Evolutionary conservation across 2,113 vertebrate genomes (phyloP).

Genomic region (Hippocampus zosterae): DNA sequence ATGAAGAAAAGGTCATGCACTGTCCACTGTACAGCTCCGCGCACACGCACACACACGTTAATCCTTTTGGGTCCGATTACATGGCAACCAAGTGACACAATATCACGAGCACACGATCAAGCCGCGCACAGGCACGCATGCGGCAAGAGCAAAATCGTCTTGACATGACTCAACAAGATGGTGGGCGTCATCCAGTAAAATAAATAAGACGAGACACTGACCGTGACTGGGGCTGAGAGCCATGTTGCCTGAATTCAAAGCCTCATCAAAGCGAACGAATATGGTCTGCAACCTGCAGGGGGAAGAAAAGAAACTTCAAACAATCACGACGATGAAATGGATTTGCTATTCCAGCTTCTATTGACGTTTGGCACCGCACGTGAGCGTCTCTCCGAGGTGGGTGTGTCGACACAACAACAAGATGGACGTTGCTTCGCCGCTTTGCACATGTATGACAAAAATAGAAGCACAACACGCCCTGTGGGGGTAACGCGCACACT

Average conservation of each 20-base stretch:
- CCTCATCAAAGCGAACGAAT: conserved; percentile 92
- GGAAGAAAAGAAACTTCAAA: conserved; percentile 22
- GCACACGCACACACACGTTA: conserved; percentile 40
- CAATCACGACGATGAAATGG: not conserved
- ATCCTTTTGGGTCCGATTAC: conserved; percentile 60
- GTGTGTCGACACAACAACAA: conserved; percentile 5
- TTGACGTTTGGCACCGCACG: not conserved
- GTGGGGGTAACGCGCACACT: not conserved
- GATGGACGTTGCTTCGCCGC: not conserved
- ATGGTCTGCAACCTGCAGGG: conserved; percentile 86
- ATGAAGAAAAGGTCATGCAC: not conserved
- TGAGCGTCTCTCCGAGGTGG: not conserved
- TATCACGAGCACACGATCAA: conserved; percentile 34
- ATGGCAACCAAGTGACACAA: conserved; percentile 39
- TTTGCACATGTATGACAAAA: conserved; percentile 4
- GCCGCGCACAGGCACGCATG: not conserved
- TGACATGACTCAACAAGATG: conserved; percentile 14
- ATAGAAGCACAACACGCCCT: not conserved
- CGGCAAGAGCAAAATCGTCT: conserved; percentile 13
- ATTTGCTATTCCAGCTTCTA: not conserved
- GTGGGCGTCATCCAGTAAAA: conserved; percentile 7
- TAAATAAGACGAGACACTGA: conserved; percentile 68
- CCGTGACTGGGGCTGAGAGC: conserved; percentile 84
- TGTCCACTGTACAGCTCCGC: not conserved
- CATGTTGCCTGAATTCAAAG: conserved; percentile 87